Conservation (phyloP, 2,113 vertebrate genomes). For the Tyto alba region DNA sequence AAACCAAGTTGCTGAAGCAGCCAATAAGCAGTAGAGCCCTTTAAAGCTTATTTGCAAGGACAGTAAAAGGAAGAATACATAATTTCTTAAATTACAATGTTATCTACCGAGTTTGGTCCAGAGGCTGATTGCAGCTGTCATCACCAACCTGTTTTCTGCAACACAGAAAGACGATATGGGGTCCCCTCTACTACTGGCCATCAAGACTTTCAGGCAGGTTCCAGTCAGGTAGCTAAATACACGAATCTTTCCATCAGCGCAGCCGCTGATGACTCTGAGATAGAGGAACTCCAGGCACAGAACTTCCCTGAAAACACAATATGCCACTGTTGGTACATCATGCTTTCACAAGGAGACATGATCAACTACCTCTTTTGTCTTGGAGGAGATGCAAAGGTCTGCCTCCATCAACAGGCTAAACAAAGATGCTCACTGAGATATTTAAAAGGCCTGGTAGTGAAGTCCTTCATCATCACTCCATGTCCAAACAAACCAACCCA, state of each 20-base stretch:
- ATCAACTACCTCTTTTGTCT: too few relatives aligned
- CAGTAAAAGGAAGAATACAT: neutral
- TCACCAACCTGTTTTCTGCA: slow-evolving; percentile 76
- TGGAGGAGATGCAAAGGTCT: neutral
- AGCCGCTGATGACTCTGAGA: slow-evolving; percentile 85
- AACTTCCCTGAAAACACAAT: slow-evolving; percentile 76
- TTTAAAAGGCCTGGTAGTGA: neutral
- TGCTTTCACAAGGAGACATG: neutral
- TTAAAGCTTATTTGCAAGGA: neutral
- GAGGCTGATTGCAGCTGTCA: neutral
- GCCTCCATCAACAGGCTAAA: neutral
- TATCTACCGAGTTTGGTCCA: neutral
- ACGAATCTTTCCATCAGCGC: slow-evolving; percentile 86
- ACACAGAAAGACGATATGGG: slow-evolving; percentile 74
- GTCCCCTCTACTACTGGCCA: slow-evolving; percentile 62
- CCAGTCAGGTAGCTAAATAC: slow-evolving; percentile 85
- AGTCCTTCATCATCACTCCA: neutral
- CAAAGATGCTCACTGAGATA: too few relatives aligned
- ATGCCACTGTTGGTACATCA: fast-evolving
- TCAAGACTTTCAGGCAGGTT: slow-evolving; percentile 80
- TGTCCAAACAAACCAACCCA: neutral
- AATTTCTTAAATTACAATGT: neutral
- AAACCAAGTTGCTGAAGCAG: neutral
- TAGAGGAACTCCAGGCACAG: slow-evolving; percentile 78
- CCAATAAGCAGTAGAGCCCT: neutral